These are phyloP conservation scores for Mesaphorura yosii DNA, from an alignment of 1,140 invertebrate species.

Conservation along the genomic window DNA sequence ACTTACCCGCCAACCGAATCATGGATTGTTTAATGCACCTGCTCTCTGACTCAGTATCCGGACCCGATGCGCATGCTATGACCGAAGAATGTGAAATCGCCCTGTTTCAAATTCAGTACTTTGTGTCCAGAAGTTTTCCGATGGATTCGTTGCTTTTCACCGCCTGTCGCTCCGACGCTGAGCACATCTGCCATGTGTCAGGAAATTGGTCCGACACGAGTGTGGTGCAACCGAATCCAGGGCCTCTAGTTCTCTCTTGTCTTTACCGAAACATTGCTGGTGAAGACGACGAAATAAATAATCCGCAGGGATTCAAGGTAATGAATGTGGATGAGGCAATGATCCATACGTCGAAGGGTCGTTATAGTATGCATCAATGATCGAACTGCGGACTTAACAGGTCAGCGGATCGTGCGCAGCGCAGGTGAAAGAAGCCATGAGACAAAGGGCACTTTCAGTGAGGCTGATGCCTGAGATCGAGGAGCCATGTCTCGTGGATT, in stretches of 20 bases:
- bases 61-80: conserved; percentile 46
- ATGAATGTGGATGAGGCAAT: background rate
- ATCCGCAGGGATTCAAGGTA: too few relatives aligned
- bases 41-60: conserved; percentile 14
- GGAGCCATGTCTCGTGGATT: conserved; percentile 71
- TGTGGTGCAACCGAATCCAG: conserved; percentile 55
- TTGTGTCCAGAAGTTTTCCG: conserved; percentile 86
- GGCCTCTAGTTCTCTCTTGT: conserved; percentile 78
- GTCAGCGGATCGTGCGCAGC: conserved; percentile 42
- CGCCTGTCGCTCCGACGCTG: conserved; percentile 76
- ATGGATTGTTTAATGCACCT: conserved; percentile 28
- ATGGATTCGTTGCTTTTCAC: conserved; percentile 79
- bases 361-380: background rate
- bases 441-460: conserved; percentile 77
- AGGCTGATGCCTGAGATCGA: conserved; percentile 90
- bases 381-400: conserved; percentile 22
- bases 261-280: conserved; percentile 73
- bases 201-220: conserved; percentile 59
- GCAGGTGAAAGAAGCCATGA: conserved; percentile 82
- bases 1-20: conserved; percentile 13
- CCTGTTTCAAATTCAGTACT: conserved; percentile 92
- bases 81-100: conserved; percentile 76
- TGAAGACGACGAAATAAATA: conserved; percentile 45
- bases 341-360: background rate
- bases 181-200: conserved; percentile 64